These are phyloP conservation scores for Xanthia icteritia DNA, from an alignment of 2,888 invertebrate species.

Conservation along the genomic window DNA sequence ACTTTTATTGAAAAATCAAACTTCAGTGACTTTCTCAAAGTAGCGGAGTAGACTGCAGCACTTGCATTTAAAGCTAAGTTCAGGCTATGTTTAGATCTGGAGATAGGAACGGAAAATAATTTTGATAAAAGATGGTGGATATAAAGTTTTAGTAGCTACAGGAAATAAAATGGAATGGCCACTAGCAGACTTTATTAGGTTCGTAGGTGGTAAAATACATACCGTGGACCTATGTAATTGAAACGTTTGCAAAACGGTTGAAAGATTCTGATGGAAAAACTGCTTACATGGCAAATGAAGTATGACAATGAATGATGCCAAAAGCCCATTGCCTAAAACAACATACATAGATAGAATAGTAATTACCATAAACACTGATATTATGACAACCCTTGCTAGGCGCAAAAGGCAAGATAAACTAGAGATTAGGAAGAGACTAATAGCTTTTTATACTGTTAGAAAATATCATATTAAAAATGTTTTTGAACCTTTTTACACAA, in stretches of 20 bases:
- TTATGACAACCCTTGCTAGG: not conserved
- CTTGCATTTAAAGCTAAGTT: conserved; percentile 50
- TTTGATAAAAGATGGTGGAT: conserved; percentile 1
- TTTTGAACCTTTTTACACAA: not conserved
- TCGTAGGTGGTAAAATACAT: not conserved
- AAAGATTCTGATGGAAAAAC: not conserved
- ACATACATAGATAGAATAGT: not conserved
- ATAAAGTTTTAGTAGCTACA: conserved; percentile 6
- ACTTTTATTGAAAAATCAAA: conserved; percentile 74
- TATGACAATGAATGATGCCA: not conserved
- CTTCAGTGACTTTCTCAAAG: conserved; percentile 49
- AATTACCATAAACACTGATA: not conserved
- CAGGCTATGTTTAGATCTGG: conserved; percentile 13
- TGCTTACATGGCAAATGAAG: not conserved
- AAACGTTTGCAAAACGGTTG: not conserved
- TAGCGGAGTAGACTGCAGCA: conserved; percentile 32
- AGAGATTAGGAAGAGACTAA: not conserved
- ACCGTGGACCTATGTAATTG: not conserved
- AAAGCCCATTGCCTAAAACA: not conserved
- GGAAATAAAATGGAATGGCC: conserved; percentile 1
- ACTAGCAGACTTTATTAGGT: not conserved
- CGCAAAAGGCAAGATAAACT: not conserved
- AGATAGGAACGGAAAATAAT: conserved; percentile 28
- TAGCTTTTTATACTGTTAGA: not conserved
- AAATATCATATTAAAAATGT: too few species aligned